Conservation (phyloP, 1,140 invertebrate genomes). For the Musca vetustissima region DNA sequence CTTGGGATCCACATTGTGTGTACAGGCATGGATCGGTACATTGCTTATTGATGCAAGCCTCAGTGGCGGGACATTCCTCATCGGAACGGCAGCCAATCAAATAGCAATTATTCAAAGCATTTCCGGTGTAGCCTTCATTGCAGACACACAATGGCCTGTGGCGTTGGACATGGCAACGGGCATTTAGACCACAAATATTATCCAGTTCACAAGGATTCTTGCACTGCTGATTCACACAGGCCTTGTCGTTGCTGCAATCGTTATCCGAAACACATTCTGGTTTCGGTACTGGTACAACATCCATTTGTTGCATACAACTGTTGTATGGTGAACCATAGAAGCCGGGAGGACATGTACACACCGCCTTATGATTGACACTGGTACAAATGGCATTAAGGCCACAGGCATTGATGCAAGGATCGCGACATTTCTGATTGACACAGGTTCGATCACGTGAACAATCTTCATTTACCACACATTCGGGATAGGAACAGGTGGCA, state of each 20-base stretch:
- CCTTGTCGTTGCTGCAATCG: slow-evolving; percentile 82
- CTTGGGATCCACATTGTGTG: slow-evolving; percentile 80
- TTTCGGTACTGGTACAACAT: slow-evolving; percentile 59
- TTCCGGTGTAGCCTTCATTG: slow-evolving; percentile 77
- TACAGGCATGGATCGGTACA: slow-evolving; percentile 80
- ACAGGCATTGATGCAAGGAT: slow-evolving; percentile 79
- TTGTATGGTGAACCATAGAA: slow-evolving; percentile 79
- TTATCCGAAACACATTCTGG: slow-evolving; percentile 78
- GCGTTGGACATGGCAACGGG: slow-evolving; percentile 76
- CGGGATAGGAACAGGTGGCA: slow-evolving; percentile 78
- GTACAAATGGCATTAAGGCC: slow-evolving; percentile 84
- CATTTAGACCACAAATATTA: slow-evolving; percentile 76
- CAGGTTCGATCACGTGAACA: slow-evolving; percentile 80
- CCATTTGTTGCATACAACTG: slow-evolving; percentile 64
- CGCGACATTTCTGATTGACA: slow-evolving; percentile 76
- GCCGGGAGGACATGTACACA: slow-evolving; percentile 77
- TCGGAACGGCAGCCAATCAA: slow-evolving; percentile 80
- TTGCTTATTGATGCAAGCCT: slow-evolving; percentile 82
- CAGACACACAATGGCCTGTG: slow-evolving; percentile 85
- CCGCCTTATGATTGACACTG: slow-evolving; percentile 76
- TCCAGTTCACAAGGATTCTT: slow-evolving; percentile 72
- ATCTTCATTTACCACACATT: slow-evolving; percentile 82
- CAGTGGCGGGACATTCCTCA: slow-evolving; percentile 76
- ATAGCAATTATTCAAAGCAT: slow-evolving; percentile 65
- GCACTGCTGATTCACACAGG: slow-evolving; percentile 78